Percentiles rank a stretch among this genome's conserved stretches.
Conservation (phyloP, 1,140 invertebrate species). For the Muscidifurax raptorellus region DNA sequence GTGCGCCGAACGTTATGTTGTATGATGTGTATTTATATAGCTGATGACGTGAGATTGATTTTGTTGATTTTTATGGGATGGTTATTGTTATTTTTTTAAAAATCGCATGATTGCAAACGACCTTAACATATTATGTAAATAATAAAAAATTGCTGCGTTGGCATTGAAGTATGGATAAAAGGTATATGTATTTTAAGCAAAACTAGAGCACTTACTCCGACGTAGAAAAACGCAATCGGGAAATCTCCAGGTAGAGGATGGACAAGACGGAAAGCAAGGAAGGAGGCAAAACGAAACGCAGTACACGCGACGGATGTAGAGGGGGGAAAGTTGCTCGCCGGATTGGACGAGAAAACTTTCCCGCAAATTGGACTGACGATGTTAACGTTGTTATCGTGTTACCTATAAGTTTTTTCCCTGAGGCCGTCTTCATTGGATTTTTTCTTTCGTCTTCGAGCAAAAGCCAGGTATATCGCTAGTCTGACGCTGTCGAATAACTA, state of each 20-base stretch:
- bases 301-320: background rate
- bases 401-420: constrained; percentile 7
- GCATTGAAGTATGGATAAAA: too few relatives aligned
- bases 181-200: too few relatives aligned
- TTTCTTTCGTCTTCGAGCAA: background rate
- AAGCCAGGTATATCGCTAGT: background rate
- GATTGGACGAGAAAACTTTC: constrained; percentile 53
- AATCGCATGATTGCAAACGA: too few relatives aligned
- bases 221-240: too few relatives aligned
- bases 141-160: too few relatives aligned
- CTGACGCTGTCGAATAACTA: background rate
- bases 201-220: too few relatives aligned
- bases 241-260: too few relatives aligned
- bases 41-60: background rate
- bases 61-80: background rate
- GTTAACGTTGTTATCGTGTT: constrained; percentile 58
- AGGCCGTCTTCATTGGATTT: constrained; percentile 15
- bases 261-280: too few relatives aligned
- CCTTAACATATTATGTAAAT: too few relatives aligned
- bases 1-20: background rate
- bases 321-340: constrained; percentile 46
- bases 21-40: background rate
- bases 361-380: constrained; percentile 62
- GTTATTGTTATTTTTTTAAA: background rate
- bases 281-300: background rate